phyloP scores from a whole-genome alignment of 2,797 vertebrate species.

The Huso huso region DNA sequence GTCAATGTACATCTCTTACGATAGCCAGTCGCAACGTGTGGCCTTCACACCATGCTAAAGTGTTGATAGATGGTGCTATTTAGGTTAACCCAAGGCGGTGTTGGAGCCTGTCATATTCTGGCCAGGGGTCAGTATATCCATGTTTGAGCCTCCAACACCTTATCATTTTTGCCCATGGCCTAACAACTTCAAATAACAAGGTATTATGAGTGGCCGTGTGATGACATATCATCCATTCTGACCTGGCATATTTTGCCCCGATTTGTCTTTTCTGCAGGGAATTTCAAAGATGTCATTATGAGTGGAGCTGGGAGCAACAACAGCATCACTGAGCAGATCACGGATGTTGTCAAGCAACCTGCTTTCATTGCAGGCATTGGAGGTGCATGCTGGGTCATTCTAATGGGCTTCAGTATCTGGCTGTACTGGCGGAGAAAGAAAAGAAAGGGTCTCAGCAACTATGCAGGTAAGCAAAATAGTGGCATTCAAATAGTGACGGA shows the following conservation, averaged over 20 bases:
- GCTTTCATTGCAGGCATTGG: slow-evolving; percentile 97
- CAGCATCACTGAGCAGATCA: slow-evolving; percentile 98
- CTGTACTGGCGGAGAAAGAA: slow-evolving; percentile 98
- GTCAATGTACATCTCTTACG: no score
- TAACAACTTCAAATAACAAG: neutral
- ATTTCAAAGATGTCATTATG: slow-evolving; percentile 90
- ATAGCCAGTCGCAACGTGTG: neutral
- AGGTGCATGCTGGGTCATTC: slow-evolving; percentile 97
- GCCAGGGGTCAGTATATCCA: neutral
- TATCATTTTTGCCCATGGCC: neutral
- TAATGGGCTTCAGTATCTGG: slow-evolving; percentile 99
- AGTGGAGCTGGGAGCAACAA: slow-evolving; percentile 84
- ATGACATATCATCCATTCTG: neutral
- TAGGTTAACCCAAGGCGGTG: neutral
- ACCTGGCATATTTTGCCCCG: neutral
- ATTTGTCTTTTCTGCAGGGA: slow-evolving; percentile 57
- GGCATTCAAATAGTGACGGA: no score
- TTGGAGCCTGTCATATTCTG: neutral
- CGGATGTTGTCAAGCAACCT: slow-evolving; percentile 96
- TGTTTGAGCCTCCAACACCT: neutral
- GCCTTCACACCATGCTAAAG: neutral
- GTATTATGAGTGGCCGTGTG: neutral
- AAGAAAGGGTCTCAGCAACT: slow-evolving; percentile 98
- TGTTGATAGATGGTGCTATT: neutral
- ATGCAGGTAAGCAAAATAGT: slow-evolving; percentile 75